Evolutionary conservation across 2,888 invertebrate genomes (phyloP).

Genomic region (Mamestra brassicae): DNA sequence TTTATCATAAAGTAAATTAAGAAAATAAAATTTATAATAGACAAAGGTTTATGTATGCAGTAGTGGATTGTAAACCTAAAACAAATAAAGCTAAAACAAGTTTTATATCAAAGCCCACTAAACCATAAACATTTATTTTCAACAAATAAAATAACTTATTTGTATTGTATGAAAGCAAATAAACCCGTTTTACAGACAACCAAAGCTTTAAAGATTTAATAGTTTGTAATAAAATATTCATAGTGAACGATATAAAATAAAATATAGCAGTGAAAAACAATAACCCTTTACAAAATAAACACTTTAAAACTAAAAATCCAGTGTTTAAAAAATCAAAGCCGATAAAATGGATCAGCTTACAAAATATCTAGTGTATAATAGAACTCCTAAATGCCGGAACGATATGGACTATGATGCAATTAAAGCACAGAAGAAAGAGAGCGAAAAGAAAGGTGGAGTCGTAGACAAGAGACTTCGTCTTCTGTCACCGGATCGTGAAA

Average conservation of each 20-base stretch:
- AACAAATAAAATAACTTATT: slow-evolving; percentile 17
- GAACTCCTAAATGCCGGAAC: slow-evolving; percentile 80
- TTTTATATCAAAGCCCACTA: slow-evolving; percentile 5
- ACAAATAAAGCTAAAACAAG: slow-evolving; percentile 3
- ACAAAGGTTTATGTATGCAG: too few species aligned
- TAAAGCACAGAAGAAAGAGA: slow-evolving; percentile 77
- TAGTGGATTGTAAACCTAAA: not conserved
- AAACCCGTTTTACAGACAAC: slow-evolving; percentile 6
- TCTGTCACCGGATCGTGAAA: slow-evolving; percentile 81
- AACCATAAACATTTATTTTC: slow-evolving; percentile 10
- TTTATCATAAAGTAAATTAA: too few species aligned
- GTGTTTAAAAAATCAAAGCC: slow-evolving; percentile 26
- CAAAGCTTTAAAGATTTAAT: not conserved
- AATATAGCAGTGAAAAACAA: slow-evolving; percentile 18
- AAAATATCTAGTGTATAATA: slow-evolving; percentile 84
- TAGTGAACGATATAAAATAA: slow-evolving; percentile 14
- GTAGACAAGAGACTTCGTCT: slow-evolving; percentile 81
- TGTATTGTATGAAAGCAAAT: not conserved
- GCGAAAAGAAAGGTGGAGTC: slow-evolving; percentile 63
- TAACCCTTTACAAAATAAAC: not conserved
- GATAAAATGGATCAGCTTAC: slow-evolving; percentile 82
- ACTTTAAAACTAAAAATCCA: slow-evolving; percentile 10
- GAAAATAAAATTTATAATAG: not conserved
- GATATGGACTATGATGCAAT: slow-evolving; percentile 82
- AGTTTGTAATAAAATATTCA: slow-evolving; percentile 19